phyloP scores from a whole-genome alignment of 2,113 vertebrate genomes.

The Andinoacara biseriatus region DNA sequence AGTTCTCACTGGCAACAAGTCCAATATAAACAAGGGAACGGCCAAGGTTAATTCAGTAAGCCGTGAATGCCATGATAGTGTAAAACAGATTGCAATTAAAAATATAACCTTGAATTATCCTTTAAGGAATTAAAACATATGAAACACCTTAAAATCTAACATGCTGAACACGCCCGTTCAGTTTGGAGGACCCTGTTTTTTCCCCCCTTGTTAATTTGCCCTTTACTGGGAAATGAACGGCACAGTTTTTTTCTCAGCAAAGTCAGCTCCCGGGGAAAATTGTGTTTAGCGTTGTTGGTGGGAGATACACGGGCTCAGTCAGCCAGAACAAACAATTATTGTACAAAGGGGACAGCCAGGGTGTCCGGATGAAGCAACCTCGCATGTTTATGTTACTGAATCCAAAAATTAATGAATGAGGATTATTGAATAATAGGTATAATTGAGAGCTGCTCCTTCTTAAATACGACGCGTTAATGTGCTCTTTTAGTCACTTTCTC shows the following conservation, averaged over 20 bases:
- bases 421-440: slow-evolving; percentile 71
- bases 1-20: background rate
- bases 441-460: slow-evolving; percentile 43
- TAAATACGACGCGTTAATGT: slow-evolving; percentile 61
- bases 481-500: slow-evolving; percentile 25
- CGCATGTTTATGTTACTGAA: slow-evolving; percentile 60
- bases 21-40: background rate
- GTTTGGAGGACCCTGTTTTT: slow-evolving; percentile 29
- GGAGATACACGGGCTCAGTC: slow-evolving; percentile 70
- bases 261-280: slow-evolving; percentile 68
- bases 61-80: background rate
- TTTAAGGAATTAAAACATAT: slow-evolving; percentile 21
- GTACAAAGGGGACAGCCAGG: slow-evolving; percentile 63
- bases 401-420: slow-evolving; percentile 57
- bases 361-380: slow-evolving; percentile 51
- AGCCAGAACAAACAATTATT: slow-evolving; percentile 76
- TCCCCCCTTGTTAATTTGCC: slow-evolving; percentile 57
- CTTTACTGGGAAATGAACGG: slow-evolving; percentile 65
- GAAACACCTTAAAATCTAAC: background rate
- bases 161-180: slow-evolving; percentile 33
- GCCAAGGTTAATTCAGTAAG: slow-evolving; percentile 24
- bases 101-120: slow-evolving; percentile 41
- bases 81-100: slow-evolving; percentile 12
- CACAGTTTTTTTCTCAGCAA: slow-evolving; percentile 50
- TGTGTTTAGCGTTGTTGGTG: slow-evolving; percentile 73